These are phyloP conservation scores for Eupithecia abbreviata DNA, from an alignment of 2,888 invertebrate genomes.

Conservation along the genomic window DNA sequence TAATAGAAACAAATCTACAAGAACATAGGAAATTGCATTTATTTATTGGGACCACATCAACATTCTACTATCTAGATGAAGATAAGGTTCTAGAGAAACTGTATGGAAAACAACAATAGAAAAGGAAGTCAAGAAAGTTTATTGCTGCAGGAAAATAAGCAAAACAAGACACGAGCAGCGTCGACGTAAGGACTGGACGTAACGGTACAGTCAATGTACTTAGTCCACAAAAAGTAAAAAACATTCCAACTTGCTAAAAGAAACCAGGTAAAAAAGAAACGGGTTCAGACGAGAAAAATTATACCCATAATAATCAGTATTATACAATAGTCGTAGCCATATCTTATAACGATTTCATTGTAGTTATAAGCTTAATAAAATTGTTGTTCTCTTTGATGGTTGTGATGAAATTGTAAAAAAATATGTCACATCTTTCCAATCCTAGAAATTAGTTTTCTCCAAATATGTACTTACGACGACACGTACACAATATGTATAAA, in stretches of 20 bases:
- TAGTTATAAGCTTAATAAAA: too few species aligned
- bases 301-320: neutral
- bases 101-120: neutral
- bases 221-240: constrained; percentile 11
- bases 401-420: neutral
- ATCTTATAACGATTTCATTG: too few species aligned
- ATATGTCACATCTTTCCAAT: neutral
- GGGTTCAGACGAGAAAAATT: neutral
- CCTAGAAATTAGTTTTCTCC: too few species aligned
- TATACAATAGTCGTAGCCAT: too few species aligned
- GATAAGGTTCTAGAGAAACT: neutral
- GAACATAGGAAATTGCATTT: too few species aligned
- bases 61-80: neutral
- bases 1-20: too few species aligned
- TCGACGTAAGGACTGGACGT: constrained; percentile 11
- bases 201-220: constrained; percentile 12
- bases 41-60: neutral
- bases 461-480: too few species aligned
- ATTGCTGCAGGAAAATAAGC: constrained; percentile 7
- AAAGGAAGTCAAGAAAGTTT: constrained; percentile 9
- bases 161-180: constrained; percentile 6
- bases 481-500: too few species aligned
- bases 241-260: constrained; percentile 2
- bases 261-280: neutral
- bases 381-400: too few species aligned